Conservation (phyloP, 1,140 invertebrate species). For the Copidosoma floridanum region DNA sequence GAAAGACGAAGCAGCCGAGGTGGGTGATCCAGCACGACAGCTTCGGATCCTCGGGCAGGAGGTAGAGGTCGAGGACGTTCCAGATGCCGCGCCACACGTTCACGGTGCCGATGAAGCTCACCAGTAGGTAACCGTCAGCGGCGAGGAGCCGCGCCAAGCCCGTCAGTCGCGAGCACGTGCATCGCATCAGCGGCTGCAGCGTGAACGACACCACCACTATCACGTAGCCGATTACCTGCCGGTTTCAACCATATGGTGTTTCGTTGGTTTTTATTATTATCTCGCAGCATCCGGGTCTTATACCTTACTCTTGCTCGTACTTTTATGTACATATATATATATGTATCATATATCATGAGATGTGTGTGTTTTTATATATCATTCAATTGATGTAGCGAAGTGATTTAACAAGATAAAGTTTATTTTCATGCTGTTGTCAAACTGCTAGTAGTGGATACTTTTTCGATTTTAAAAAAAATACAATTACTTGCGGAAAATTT, state of each 20-base stretch:
- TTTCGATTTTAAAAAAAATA: too few relatives aligned
- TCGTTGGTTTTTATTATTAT: background rate
- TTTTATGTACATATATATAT: too few relatives aligned
- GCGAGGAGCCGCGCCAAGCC: slow-evolving; percentile 67
- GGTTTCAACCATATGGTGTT: slow-evolving; percentile 17
- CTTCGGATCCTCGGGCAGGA: slow-evolving; percentile 72
- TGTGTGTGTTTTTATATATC: too few relatives aligned
- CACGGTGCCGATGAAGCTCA: slow-evolving; percentile 77
- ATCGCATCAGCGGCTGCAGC: slow-evolving; percentile 70
- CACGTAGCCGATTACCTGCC: slow-evolving; percentile 73
- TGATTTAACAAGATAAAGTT: too few relatives aligned
- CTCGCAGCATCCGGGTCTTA: too few relatives aligned
- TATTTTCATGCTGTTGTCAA: too few relatives aligned
- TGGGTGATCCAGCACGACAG: slow-evolving; percentile 78
- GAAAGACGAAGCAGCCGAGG: slow-evolving; percentile 67
- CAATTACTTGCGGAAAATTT: too few relatives aligned
- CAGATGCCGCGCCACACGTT: slow-evolving; percentile 86
- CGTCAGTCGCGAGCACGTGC: slow-evolving; percentile 63
- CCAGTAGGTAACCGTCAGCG: slow-evolving; percentile 72
- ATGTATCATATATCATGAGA: too few relatives aligned
- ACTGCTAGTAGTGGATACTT: too few relatives aligned
- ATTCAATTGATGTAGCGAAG: too few relatives aligned
- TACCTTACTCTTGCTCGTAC: too few relatives aligned
- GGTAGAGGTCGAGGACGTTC: slow-evolving; percentile 75
- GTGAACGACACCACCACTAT: slow-evolving; percentile 70